These are phyloP conservation scores for Sesia apiformis DNA, from an alignment of 2,888 invertebrate genomes.

Conservation along the genomic window DNA sequence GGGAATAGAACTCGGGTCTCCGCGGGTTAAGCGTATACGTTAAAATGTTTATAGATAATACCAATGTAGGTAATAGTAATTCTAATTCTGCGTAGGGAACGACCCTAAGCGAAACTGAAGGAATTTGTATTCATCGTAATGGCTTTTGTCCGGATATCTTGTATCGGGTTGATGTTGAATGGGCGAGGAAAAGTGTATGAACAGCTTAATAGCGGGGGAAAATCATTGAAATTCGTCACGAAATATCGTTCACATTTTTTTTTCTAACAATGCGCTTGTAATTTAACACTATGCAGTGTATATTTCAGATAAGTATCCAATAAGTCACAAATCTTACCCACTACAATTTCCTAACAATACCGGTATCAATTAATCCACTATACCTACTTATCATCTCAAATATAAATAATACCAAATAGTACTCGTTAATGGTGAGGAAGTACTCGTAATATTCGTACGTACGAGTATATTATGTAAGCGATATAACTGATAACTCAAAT, in stretches of 20 bases:
- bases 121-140: conserved; percentile 60
- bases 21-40: conserved; percentile 68
- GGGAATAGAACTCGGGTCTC: conserved; percentile 60
- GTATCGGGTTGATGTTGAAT: conserved; percentile 42
- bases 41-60: conserved; percentile 74
- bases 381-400: no score
- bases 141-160: conserved; percentile 48
- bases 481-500: no score
- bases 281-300: no score
- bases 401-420: no score
- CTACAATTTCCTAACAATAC: no score
- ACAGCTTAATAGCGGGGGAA: conserved; percentile 23
- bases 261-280: background rate
- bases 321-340: no score
- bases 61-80: conserved; percentile 62
- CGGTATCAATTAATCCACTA: no score
- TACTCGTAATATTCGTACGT: no score
- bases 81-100: conserved; percentile 41
- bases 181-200: conserved; percentile 27
- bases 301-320: no score
- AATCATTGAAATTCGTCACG: background rate
- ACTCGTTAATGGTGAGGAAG: no score
- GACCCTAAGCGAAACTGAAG: conserved; percentile 33
- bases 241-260: background rate
- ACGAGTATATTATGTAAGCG: no score